Conservation (phyloP, 2,888 invertebrate genomes). For the Andrena flavipes region DNA sequence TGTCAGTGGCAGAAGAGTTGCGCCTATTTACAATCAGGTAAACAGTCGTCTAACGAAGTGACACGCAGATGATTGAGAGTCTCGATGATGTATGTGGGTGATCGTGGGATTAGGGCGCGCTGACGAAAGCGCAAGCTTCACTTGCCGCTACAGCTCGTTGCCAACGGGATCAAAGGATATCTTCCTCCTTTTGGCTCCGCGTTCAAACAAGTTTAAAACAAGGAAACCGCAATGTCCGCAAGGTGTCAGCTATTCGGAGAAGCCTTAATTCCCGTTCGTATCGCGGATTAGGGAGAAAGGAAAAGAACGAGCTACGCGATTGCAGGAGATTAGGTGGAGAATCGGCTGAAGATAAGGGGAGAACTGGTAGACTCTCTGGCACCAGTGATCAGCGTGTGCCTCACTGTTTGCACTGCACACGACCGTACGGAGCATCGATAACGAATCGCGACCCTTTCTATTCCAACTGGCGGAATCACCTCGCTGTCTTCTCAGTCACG, state of each 20-base stretch:
- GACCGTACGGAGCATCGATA: constrained; percentile 18
- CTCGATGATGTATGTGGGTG: no score
- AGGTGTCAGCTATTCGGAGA: not conserved
- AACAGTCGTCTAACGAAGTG: no score
- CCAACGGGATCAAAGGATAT: no score
- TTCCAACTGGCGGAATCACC: not conserved
- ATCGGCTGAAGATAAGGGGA: constrained; percentile 9
- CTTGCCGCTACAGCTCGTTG: no score
- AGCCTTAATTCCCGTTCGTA: not conserved
- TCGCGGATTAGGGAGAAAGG: no score
- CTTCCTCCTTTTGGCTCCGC: no score
- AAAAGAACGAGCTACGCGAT: not conserved
- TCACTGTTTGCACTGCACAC: constrained; percentile 2
- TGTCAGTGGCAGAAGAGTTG: no score
- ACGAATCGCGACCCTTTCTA: constrained; percentile 16
- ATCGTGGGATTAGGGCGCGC: no score
- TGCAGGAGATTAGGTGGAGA: constrained; percentile 27
- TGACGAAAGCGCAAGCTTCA: no score
- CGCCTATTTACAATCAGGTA: no score
- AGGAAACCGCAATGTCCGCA: not conserved
- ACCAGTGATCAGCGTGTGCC: constrained; percentile 36
- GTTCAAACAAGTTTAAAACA: no score
- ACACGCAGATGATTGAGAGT: no score
- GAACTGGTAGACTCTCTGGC: constrained; percentile 68
- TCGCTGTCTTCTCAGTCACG: not conserved